Evolutionary conservation across 2,888 invertebrate genomes (phyloP), one percentile per base, ranked within the genome.

Genomic region (Kuschelorhynchus macadamiae): DNA sequence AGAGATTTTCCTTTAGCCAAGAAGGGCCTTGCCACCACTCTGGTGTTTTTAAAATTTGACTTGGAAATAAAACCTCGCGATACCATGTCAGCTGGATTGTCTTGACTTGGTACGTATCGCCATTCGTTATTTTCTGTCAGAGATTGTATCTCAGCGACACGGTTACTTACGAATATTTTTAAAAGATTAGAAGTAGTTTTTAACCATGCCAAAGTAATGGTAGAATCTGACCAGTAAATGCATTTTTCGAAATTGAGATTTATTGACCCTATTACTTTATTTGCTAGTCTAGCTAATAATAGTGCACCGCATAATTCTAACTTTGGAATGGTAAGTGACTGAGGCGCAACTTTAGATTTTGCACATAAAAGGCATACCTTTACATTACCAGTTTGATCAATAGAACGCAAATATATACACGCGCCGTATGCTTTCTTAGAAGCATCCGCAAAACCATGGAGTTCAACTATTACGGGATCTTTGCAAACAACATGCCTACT

Each of bases 231-330:
- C 72, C 72, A 74, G n/a, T 67, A 72, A 61, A 41, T 73, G 17
- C 63, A 32, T 30, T 63, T 30, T 8, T 69, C 42, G 36, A 72
- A 20, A 12, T 67, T 61, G 0, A 68, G 11, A 8, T 60, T 52
- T n/a, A 73, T 25, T n/a, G 60, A 21, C 18, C 46, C 14, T 8
- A 25, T n/a, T 16, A 46, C 47, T 32, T 42, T 60, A 8, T 67
- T 12, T 33, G 53, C 32, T 39, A 75, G 49, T 41, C 59, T 49
- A 7, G 72, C 49, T 16, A 67, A 39, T 9, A 74, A 7, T 8
- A 71, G n/a, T 3, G 74, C 72, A 1, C 36, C 75, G 25, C 61
- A 50, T 9, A 75, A 44, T 32, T 75, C 75, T 30, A 75, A 59
- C 12, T 63, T 47, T 2, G 76, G 72, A 32, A 75, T 42, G 2